Evolutionary conservation across 1,140 invertebrate species (phyloP).

Genomic region (Caerostris darwini): DNA sequence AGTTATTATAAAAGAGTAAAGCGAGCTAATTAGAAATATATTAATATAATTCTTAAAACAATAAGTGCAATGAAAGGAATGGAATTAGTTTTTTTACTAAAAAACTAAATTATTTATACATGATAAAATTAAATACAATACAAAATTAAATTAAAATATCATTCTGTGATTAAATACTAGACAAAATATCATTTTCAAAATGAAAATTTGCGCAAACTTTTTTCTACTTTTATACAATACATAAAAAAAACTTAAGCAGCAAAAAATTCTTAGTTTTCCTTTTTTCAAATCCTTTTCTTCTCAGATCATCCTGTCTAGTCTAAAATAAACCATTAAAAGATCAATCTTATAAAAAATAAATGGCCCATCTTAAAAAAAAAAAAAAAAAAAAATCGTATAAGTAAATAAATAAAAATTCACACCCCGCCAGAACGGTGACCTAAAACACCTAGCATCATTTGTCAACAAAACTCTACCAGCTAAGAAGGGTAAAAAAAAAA

Average conservation of each 20-base stretch:
- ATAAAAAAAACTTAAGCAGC: not conserved
- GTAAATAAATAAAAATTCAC: constrained; percentile 52
- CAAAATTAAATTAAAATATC: no score
- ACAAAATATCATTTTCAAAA: no score
- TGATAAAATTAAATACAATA: no score
- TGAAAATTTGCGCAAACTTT: not conserved
- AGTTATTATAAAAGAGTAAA: no score
- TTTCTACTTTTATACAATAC: not conserved
- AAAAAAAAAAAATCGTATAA: not conserved
- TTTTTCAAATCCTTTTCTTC: not conserved
- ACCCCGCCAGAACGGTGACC: constrained; percentile 36
- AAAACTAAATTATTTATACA: no score
- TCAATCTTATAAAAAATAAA: constrained; percentile 22
- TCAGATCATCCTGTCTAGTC: not conserved
- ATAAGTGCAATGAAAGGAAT: no score
- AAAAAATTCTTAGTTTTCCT: not conserved
- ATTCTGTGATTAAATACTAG: no score
- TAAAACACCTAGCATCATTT: constrained; percentile 60
- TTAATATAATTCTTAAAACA: no score
- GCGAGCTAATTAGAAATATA: no score
- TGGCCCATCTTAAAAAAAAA: not conserved
- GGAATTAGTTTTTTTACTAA: no score
- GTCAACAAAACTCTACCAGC: constrained; percentile 41
- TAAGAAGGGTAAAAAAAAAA: not conserved
- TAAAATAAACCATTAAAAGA: constrained; percentile 48